phyloP scores from a whole-genome alignment of 2,797 vertebrate genomes.

The Crenuchus spilurus region DNA sequence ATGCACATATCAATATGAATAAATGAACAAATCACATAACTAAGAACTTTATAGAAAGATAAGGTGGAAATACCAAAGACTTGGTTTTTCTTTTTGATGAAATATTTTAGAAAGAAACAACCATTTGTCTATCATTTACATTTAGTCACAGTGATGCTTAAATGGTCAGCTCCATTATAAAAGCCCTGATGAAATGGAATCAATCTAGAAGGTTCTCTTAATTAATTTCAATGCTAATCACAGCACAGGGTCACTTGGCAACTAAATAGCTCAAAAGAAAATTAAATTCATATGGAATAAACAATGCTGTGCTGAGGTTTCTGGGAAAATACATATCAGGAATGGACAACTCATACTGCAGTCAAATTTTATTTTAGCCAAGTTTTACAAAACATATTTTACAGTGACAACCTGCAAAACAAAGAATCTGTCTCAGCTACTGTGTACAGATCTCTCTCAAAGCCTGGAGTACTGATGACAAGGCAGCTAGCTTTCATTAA shows the following conservation, averaged over 20 bases:
- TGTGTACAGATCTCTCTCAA: not conserved
- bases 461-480: slow-evolving; percentile 37
- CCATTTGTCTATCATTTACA: not conserved
- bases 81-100: too few species aligned
- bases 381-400: not conserved
- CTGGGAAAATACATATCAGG: not conserved
- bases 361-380: too few species aligned
- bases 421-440: not conserved
- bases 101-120: too few species aligned
- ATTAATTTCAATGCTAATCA: not conserved
- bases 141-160: not conserved
- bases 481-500: slow-evolving; percentile 60
- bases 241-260: not conserved
- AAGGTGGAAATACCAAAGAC: too few species aligned
- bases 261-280: not conserved
- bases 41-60: too few species aligned
- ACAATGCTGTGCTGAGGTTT: not conserved
- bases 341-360: not conserved
- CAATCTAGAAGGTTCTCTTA: not conserved
- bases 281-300: not conserved
- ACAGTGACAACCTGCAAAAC: not conserved
- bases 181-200: not conserved
- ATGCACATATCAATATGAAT: too few species aligned
- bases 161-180: not conserved
- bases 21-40: too few species aligned